phyloP scores from a whole-genome alignment of 2,888 invertebrate species.

The Dicyrtoma fusca region DNA sequence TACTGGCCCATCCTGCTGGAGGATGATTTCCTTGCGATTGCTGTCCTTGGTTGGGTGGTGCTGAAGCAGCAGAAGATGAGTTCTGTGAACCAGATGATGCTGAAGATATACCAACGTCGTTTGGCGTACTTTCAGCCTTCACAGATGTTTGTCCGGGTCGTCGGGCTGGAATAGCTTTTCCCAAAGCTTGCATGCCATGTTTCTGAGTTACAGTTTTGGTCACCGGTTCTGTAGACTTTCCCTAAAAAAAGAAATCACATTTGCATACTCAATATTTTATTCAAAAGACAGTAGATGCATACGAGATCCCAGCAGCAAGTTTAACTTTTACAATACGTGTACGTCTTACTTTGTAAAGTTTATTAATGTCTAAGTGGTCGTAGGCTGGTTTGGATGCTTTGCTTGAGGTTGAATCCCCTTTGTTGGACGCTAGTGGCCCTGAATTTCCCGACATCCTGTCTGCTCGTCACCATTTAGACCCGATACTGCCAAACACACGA shows the following conservation, averaged over 20 bases:
- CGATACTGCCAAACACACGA: conserved; percentile 47
- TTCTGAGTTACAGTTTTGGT: conserved; percentile 63
- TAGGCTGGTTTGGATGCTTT: conserved; percentile 53
- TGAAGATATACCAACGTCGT: conserved; percentile 39
- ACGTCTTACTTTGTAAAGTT: conserved; percentile 54
- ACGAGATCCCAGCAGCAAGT: no score
- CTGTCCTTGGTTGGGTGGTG: conserved; percentile 44
- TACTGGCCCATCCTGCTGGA: conserved; percentile 51
- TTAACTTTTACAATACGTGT: no score
- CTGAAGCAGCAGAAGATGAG: conserved; percentile 33
- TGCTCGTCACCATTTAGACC: conserved; percentile 56
- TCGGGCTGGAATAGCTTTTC: conserved; percentile 97
- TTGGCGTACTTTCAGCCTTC: conserved; percentile 48
- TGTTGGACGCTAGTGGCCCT: conserved; percentile 54
- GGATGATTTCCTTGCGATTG: conserved; percentile 33
- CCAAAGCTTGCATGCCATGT: conserved; percentile 99
- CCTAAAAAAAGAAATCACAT: conserved; percentile 38
- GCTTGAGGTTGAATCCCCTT: conserved; percentile 55
- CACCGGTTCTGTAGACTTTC: conserved; percentile 54
- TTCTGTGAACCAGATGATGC: conserved; percentile 45
- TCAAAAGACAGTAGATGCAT: no score
- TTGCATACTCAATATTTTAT: no score
- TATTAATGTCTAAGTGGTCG: conserved; percentile 56
- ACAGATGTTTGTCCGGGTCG: conserved; percentile 68
- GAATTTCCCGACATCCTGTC: conserved; percentile 56